A percentile compares a stretch with the other conserved stretches of the same genome.
These are phyloP conservation scores for Urocynchramus pylzowi DNA, from an alignment of 2,113 vertebrate species.

Conservation along the genomic window DNA sequence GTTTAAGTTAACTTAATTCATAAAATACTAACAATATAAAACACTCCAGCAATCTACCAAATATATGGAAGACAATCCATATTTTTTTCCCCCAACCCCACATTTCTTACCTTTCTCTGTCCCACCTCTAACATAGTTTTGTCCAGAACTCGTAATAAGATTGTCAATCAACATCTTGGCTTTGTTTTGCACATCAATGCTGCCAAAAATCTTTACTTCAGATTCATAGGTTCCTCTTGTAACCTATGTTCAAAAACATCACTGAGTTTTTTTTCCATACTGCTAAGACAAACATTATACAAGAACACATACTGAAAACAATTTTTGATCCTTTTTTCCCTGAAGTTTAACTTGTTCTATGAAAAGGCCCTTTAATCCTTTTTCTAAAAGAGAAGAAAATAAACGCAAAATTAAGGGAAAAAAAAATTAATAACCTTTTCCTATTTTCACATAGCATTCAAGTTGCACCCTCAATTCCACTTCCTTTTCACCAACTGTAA, in stretches of 20 bases:
- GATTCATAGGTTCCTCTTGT: slow-evolving; percentile 74
- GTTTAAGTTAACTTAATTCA: not conserved
- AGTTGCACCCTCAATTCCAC: not conserved
- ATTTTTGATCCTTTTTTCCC: not conserved
- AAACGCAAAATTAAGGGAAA: not conserved
- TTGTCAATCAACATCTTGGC: slow-evolving; percentile 85
- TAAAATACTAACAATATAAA: not conserved
- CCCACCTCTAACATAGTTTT: not conserved
- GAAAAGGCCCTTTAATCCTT: not conserved
- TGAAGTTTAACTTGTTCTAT: not conserved
- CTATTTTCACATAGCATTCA: not conserved
- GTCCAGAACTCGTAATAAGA: slow-evolving; percentile 62
- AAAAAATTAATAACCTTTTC: not conserved
- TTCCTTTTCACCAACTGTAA: not conserved
- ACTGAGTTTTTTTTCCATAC: not conserved
- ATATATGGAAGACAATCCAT: not conserved
- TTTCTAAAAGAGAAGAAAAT: not conserved
- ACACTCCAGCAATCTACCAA: not conserved
- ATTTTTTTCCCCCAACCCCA: not conserved
- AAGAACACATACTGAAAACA: not conserved
- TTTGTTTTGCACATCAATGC: slow-evolving; percentile 76
- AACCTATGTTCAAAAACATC: slow-evolving; percentile 73
- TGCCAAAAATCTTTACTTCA: slow-evolving; percentile 85
- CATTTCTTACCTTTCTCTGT: slow-evolving; percentile 63
- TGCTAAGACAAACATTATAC: not conserved